Percentiles rank a stretch among this genome's conserved stretches.
These are phyloP conservation scores for Hydrocynus forskahlii DNA, from an alignment of 2,797 vertebrate species.

Conservation along the genomic window DNA sequence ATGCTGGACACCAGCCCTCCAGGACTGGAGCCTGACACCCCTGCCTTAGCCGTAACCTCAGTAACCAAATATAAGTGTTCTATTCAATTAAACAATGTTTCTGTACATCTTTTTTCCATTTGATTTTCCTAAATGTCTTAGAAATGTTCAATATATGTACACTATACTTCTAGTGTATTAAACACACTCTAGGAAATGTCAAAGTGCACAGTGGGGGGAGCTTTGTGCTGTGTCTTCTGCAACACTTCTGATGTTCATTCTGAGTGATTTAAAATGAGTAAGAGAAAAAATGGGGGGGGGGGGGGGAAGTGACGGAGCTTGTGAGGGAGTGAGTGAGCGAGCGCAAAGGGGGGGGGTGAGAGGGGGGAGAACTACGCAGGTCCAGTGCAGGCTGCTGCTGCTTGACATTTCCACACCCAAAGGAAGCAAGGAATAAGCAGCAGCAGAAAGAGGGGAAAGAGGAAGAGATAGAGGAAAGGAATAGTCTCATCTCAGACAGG, in stretches of 20 bases:
- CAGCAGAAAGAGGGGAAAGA: constrained; percentile 64
- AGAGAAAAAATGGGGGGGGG: constrained; percentile 61
- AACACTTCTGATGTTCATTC: constrained; percentile 62
- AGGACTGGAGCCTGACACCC: too few species aligned
- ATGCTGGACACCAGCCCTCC: too few species aligned
- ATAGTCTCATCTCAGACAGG: constrained; percentile 61
- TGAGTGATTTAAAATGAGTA: constrained; percentile 63
- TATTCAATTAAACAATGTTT: neutral
- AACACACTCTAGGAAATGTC: constrained; percentile 42
- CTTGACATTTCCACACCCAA: constrained; percentile 80
- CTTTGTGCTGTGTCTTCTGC: constrained; percentile 75
- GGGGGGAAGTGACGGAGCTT: constrained; percentile 59
- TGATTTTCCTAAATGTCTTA: neutral
- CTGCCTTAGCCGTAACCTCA: too few species aligned
- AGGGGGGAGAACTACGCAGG: constrained; percentile 57
- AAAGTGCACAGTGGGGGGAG: constrained; percentile 52
- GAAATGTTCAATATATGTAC: neutral
- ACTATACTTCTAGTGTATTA: too few species aligned
- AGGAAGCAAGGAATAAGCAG: constrained; percentile 72
- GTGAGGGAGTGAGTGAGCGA: constrained; percentile 67
- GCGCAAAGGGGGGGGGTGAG: constrained; percentile 55
- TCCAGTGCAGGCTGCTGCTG: constrained; percentile 72
- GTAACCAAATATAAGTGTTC: too few species aligned
- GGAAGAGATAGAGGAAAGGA: constrained; percentile 66
- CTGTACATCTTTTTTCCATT: neutral